Evolutionary conservation across 2,113 vertebrate genomes (phyloP).

Genomic region (Thunnus maccoyii): DNA sequence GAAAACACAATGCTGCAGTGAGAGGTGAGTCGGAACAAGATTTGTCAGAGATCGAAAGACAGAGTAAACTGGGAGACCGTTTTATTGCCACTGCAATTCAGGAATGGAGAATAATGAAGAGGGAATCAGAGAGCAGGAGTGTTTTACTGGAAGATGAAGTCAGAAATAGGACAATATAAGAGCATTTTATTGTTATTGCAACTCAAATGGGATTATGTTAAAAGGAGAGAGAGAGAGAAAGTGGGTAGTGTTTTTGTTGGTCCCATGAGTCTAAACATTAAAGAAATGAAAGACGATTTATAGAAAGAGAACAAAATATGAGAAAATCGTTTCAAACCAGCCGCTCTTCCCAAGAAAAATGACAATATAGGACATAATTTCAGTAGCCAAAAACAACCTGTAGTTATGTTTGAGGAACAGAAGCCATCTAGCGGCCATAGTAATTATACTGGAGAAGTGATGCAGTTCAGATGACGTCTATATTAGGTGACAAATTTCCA

Average conservation of each 20-base stretch:
- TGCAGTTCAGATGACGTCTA: too few species aligned
- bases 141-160: constrained; percentile 13
- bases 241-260: background rate
- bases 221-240: background rate
- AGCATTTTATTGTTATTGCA: constrained; percentile 13
- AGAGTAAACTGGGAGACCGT: background rate
- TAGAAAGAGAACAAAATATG: background rate
- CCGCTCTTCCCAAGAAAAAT: too few species aligned
- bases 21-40: background rate
- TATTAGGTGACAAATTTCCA: too few species aligned
- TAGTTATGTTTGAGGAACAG: too few species aligned
- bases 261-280: background rate
- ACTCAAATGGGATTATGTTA: constrained; percentile 27
- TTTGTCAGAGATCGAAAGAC: background rate
- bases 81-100: constrained; percentile 30
- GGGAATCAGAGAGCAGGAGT: background rate
- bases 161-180: background rate
- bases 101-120: constrained; percentile 1
- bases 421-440: too few species aligned
- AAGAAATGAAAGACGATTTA: background rate
- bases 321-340: constrained; percentile 5
- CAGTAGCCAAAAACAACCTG: too few species aligned
- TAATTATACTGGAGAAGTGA: too few species aligned
- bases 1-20: background rate
- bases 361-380: too few species aligned